A percentile compares a stretch with the other conserved stretches of the same genome.
Evolutionary conservation across 2,888 invertebrate species (phyloP).

Genomic region (Harpagoxenus sublaevis): DNA sequence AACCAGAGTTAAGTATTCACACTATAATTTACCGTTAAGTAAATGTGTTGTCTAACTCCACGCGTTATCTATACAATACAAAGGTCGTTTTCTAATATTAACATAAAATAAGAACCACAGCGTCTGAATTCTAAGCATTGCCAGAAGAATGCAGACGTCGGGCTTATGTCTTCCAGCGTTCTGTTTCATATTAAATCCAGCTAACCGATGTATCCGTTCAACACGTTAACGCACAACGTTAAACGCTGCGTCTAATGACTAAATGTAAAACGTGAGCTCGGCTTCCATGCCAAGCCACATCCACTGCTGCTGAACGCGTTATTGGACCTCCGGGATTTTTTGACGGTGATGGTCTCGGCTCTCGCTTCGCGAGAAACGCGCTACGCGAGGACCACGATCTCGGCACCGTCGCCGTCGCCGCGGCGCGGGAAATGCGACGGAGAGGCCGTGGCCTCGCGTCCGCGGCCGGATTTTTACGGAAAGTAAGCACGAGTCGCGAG

Average conservation of each 20-base stretch:
- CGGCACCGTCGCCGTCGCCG: background rate
- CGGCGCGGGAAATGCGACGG: background rate
- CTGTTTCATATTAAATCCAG: background rate
- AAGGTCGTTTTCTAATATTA: conserved; percentile 37
- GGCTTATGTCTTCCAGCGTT: background rate
- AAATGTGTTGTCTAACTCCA: background rate
- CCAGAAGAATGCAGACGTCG: background rate
- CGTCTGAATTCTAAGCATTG: background rate
- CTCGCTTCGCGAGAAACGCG: background rate
- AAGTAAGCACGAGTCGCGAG: too few species aligned
- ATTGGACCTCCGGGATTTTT: background rate
- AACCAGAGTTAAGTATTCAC: background rate
- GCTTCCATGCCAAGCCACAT: background rate
- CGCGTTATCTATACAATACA: conserved; percentile 13
- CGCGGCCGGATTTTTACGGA: background rate
- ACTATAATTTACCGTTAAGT: background rate
- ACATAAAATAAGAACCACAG: background rate
- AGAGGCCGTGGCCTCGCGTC: background rate
- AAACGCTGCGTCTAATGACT: background rate
- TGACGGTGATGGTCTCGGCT: background rate
- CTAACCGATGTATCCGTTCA: background rate
- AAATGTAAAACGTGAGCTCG: background rate
- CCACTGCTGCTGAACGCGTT: background rate
- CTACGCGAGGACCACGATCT: background rate
- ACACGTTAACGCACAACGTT: background rate